A percentile compares a stretch with the other conserved stretches of the same genome.
Evolutionary conservation across 1,140 invertebrate species (phyloP).

Genomic region (Chlorops oryzae): DNA sequence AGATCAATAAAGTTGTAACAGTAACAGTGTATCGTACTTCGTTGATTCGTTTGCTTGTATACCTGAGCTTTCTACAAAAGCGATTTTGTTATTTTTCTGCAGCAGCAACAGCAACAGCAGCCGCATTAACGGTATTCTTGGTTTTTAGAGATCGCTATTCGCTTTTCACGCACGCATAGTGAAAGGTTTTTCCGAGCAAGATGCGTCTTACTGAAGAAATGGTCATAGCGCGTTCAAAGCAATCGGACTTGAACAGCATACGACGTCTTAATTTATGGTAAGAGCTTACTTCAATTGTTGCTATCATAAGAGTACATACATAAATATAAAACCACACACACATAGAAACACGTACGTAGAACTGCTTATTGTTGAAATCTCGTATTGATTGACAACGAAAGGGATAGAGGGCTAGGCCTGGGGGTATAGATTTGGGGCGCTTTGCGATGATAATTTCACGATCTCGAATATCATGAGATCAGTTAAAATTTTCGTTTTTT

Average conservation of each 20-base stretch:
- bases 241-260: conserved; percentile 73
- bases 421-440: conserved; percentile 11
- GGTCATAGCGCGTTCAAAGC: conserved; percentile 81
- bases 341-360: not conserved
- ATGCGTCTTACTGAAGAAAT: conserved; percentile 83
- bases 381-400: no score
- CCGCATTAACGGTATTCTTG: no score
- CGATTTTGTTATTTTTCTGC: no score
- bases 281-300: conserved; percentile 41
- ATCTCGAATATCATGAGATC: conserved; percentile 8
- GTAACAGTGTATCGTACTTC: no score
- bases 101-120: no score
- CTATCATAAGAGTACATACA: no score
- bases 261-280: conserved; percentile 89
- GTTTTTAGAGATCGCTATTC: conserved; percentile 12
- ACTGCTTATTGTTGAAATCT: no score
- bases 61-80: no score
- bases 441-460: conserved; percentile 12
- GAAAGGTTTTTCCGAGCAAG: no score
- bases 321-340: not conserved
- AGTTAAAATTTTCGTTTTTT: not conserved
- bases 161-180: not conserved
- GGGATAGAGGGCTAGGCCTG: no score
- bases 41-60: no score
- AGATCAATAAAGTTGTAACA: no score